Base-by-base conservation (phyloP, 2,797 vertebrate species). In the Pteronotus mesoamericanus region DNA sequence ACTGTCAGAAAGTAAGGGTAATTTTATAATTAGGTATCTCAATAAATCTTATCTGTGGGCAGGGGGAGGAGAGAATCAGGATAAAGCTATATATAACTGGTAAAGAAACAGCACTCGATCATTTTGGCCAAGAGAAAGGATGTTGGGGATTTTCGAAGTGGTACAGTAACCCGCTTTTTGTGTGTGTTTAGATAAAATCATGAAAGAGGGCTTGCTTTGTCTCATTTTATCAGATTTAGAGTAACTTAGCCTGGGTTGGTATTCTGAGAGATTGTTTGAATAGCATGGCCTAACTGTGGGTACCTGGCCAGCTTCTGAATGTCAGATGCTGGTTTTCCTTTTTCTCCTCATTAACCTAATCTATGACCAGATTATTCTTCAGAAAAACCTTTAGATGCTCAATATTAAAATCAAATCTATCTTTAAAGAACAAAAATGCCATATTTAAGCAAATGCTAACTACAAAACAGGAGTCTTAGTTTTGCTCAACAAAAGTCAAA, bases 401-500 rank as follows among this genome's bases (percentile, higher is more conserved):
- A 66, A 22, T 86, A 92, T 37, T 90, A 86, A 92, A 87, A 88
- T 51, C 44, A 71, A 74, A 89, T 78, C 64, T 86, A 66, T 21
- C 4, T 86, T 87, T 91, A 93, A 86, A 87, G 42, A 84, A 92
- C 21, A 90, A 84, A 89, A 91, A 61, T 61, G 66, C 12, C 89
- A 11, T 39, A 72, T 87, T 87, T 86, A 97, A 92, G 84, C 34
- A 95, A 88, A 85, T 84, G 42, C 71, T 75, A 94, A 84, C n/a
- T 48, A 90, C 32, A 88, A 94, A 97, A 90, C 5, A 92, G 14
- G 16, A 9, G 3, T 71, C 37, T 32, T 55, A 53, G 12, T 53
- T 95, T 91, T 89, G n/a, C 24, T 92, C 59, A 94, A 92, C 24
- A 55, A 72, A 91, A 87, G 24, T 77, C 29, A 90, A 95, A 80